Evolutionary conservation across 1,140 invertebrate genomes (phyloP).

Genomic region (Medauroidea extradentata): DNA sequence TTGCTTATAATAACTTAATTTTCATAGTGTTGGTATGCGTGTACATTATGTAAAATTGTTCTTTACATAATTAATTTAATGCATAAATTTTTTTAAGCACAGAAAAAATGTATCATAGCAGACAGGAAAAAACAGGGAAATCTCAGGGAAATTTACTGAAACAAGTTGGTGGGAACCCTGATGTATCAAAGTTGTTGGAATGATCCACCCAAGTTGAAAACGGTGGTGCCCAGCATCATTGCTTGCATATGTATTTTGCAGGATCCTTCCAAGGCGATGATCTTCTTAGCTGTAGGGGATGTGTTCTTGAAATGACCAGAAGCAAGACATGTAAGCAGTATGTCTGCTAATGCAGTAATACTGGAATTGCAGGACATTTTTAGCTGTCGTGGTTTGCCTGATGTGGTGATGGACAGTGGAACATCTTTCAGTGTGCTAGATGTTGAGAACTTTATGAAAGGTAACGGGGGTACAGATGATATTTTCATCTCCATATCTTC

Average conservation of each 20-base stretch:
- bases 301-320: conserved; percentile 38
- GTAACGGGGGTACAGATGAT: conserved; percentile 32
- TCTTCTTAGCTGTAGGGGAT: conserved; percentile 34
- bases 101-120: neutral
- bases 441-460: conserved; percentile 27
- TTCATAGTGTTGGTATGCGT: too few species aligned
- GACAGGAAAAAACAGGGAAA: too few species aligned
- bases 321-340: neutral
- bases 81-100: too few species aligned
- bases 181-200: conserved; percentile 16
- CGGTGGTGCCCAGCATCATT: conserved; percentile 41
- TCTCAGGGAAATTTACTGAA: too few species aligned
- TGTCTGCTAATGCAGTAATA: neutral
- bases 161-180: too few species aligned
- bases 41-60: too few species aligned
- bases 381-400: conserved; percentile 20
- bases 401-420: conserved; percentile 30
- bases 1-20: too few species aligned
- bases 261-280: conserved; percentile 16
- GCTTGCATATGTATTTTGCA: conserved; percentile 36
- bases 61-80: too few species aligned
- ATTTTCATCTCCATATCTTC: conserved; percentile 34
- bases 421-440: conserved; percentile 14
- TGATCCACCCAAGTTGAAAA: conserved; percentile 21
- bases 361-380: conserved; percentile 11